Base-by-base conservation (phyloP, 30 jellyfish, hydroid and myxozoan species). In the Clytia hemisphaerica region DNA sequence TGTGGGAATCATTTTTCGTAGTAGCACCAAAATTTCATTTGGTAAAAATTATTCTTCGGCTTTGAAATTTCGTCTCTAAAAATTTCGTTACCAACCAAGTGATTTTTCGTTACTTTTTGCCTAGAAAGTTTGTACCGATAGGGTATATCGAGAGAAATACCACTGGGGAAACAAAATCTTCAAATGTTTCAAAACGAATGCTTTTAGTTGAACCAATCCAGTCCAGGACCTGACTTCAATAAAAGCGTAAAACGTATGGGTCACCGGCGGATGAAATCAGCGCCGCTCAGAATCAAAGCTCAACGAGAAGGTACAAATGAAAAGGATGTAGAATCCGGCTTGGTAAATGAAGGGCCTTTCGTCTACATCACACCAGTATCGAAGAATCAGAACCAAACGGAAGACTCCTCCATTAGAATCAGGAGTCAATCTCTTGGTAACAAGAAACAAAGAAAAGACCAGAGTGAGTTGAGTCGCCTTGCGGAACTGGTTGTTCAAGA, bases 401-500 rank as follows among this genome's bases (percentile, higher is more conserved):
- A 10, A 51, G 25, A 19, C 66, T 51, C 88, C 88, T 21, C 38
- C 6, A 27, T 40, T 27, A 44, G 95, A 21, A 50, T 37, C 2
- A 45, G 95, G 37, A 83, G 95, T 47, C 77, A 63, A 19, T 88
- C 97, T 9, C 81, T 74, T 33, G 83, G 89, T 2, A 36, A 76
- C 37, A 24, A 32, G 35, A 16, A 38, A 45, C 77, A 60, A 15
- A 27, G 34, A 21, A 72, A 73, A 34, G 90, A 77, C 26, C 91
- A 75, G 44, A 87, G 75, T 49, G 90, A 75, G 54, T 65, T 88
- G n/a, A 68, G 80, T 4, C 57, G 80, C 46, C 64, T 88, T 37
- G 97, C 97, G 18, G 94, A 88, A 72, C 45, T 54, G 67, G 85
- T 88, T 0, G 80, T 94, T 78, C 77, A 88, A 49, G 95, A 83